Percentiles rank a stretch among this genome's conserved stretches.
These are phyloP conservation scores for Upupa epops DNA, from an alignment of 2,113 vertebrate species.

Conservation along the genomic window DNA sequence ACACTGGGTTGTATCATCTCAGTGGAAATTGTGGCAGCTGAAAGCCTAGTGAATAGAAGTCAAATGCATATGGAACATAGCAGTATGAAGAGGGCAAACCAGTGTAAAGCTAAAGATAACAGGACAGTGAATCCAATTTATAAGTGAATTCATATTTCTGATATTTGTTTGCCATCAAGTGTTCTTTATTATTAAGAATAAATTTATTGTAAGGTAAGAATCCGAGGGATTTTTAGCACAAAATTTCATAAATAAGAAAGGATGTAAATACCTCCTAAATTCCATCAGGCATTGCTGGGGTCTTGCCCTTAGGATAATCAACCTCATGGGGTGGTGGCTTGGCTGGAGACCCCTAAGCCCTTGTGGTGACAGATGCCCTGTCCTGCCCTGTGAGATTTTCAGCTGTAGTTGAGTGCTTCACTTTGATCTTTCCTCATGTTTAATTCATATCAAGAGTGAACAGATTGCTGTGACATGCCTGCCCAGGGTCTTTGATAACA, in stretches of 20 bases:
- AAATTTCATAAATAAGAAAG: background rate
- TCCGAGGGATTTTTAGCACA: background rate
- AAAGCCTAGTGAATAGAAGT: background rate
- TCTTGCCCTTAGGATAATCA: background rate
- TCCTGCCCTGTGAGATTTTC: accelerated
- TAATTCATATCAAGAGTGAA: background rate
- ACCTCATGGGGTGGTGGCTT: background rate
- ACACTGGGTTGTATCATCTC: background rate
- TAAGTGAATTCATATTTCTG: background rate
- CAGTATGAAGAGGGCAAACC: background rate
- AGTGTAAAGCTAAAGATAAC: background rate
- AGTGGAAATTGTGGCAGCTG: background rate
- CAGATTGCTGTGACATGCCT: background rate
- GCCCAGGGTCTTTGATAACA: background rate
- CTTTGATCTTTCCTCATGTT: background rate
- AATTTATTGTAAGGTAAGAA: background rate
- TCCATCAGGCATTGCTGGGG: background rate
- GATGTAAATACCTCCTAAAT: background rate
- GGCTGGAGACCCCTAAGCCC: background rate
- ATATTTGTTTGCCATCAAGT: background rate
- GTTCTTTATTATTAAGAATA: background rate
- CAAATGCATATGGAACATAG: background rate
- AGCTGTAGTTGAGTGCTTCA: background rate
- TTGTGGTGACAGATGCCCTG: background rate
- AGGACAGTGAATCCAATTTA: background rate